Evolutionary conservation across 2,888 invertebrate genomes (phyloP), one percentile per base, ranked within the genome.

Genomic region (Platycheirus albimanus): DNA sequence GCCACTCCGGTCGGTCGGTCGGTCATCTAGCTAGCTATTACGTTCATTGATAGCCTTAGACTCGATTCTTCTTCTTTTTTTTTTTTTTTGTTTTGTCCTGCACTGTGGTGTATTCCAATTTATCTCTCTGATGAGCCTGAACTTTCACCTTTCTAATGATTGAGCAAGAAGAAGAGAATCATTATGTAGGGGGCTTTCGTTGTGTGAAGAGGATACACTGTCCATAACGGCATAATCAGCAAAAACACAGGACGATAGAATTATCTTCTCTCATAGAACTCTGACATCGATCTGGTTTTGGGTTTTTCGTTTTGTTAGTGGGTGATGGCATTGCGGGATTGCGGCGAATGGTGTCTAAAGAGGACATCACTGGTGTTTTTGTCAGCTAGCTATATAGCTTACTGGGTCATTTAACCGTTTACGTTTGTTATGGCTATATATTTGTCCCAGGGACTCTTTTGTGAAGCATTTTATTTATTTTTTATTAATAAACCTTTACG

Each of bases 61-160:
- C 63, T n/a, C 20, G 2, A 38, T 54, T 20, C 8, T 15, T n/a
- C 11, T n/a, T 54, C 15, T 38, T 36, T 69, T 47, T 17, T 20
- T n/a, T n/a, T n/a, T n/a, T n/a, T n/a, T n/a, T n/a, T n/a, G n/a
- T n/a, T n/a, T n/a, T n/a, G n/a, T n/a, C n/a, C n/a, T n/a, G n/a
- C n/a, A n/a, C n/a, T 41, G 0, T 38, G 47, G 33, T 33, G 17
- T 41, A 56, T 74, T 64, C 8, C 24, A 11, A 38, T 45, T 78
- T 70, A 70, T 69, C 28, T 28, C 8, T n/a, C 45, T n/a, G 7
- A 20, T n/a, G 7, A 20, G 58, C 43, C 58, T 66, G 70, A 81
- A 81, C 70, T 76, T 71, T 81, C 58, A 76, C 76, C 75, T 81
- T 76, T 66, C 64, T 76, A 81, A 76, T 81, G 70, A 75, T 51